Evolutionary conservation across 1,140 invertebrate species (phyloP), one percentile per base, ranked within the genome.

Genomic region (Helicoverpa armigera): DNA sequence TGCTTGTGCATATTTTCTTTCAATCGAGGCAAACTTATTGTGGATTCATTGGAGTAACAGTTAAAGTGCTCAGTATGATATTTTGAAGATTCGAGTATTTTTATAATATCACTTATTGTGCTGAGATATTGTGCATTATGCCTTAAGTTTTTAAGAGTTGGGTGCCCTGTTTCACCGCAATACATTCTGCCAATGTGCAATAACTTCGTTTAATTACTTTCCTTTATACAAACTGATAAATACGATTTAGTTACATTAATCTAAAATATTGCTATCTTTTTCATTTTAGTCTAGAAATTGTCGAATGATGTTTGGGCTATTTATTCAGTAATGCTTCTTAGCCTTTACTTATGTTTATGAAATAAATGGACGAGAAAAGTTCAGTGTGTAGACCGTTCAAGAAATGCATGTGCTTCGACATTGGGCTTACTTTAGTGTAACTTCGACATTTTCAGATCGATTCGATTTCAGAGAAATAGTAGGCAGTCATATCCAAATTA

Each of bases 241-340:
- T 93, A 94, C 88, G 89, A 90, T 92, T 92, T 92, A 92, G 87
- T 91, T 91, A 94, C 87, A 94, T 93, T 94, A 95, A 74, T 91
- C 94, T 95, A 95, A 92, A 92, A 94, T 95, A 95, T 95, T 94
- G 93, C 93, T 94, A 94, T 95, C 91, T 90, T 94, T 92, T 95
- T 94, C 92, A 90, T 90, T 92, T 93, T 94, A 95, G 92, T 95
- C 92, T 93, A 95, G 92, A 92, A 90, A 90, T 88, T 89, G 89
- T 89, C 89, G 87, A 92, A 88, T 85, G 89, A 90, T 83, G 86
- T 91, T 84, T 81, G 83, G 80, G 78, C 84, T 82, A 78, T 78
- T 75, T 65, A 65, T 53, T 65, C 56, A 77, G 74, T 61, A 53
- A 65, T 65, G 60, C 60, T 72, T 77, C 58, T 77, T 77, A 77